phyloP scores from a whole-genome alignment of 2,113 vertebrate genomes.

The Fulmarus glacialis region DNA sequence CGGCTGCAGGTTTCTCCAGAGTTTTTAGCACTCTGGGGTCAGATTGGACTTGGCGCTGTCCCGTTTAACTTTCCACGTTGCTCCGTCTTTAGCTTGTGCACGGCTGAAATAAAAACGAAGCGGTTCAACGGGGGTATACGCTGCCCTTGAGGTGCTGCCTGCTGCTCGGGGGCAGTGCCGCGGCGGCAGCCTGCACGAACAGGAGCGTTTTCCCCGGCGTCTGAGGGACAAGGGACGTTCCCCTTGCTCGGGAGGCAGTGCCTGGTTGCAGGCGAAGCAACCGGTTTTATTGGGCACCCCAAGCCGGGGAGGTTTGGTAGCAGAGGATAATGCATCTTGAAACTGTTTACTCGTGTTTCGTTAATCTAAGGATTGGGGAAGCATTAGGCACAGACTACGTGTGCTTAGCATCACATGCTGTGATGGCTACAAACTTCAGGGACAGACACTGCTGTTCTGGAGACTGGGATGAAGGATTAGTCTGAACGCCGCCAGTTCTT shows the following conservation, averaged over 20 bases:
- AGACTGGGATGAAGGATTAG: background rate
- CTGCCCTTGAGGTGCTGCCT: background rate
- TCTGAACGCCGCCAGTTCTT: background rate
- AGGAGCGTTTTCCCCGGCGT: rapidly evolving
- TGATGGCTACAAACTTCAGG: background rate
- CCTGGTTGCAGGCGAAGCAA: background rate
- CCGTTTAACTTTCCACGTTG: background rate
- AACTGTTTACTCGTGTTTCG: background rate
- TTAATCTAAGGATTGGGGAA: background rate
- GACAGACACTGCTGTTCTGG: background rate
- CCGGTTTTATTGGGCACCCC: background rate
- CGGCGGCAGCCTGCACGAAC: rapidly evolving
- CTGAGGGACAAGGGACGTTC: background rate
- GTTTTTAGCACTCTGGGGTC: background rate
- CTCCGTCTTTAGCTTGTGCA: background rate
- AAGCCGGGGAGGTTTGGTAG: background rate
- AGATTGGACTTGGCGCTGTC: background rate
- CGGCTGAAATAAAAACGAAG: rapidly evolving
- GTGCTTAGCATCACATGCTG: background rate
- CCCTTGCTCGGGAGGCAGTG: rapidly evolving
- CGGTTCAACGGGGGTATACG: rapidly evolving
- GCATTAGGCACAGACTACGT: background rate
- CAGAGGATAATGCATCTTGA: background rate
- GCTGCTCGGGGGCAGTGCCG: background rate
- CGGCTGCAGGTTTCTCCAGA: background rate